Evolutionary conservation across 2,797 vertebrate genomes (phyloP), one percentile per base, ranked within the genome.

Genomic region (Austrolebias charrua): DNA sequence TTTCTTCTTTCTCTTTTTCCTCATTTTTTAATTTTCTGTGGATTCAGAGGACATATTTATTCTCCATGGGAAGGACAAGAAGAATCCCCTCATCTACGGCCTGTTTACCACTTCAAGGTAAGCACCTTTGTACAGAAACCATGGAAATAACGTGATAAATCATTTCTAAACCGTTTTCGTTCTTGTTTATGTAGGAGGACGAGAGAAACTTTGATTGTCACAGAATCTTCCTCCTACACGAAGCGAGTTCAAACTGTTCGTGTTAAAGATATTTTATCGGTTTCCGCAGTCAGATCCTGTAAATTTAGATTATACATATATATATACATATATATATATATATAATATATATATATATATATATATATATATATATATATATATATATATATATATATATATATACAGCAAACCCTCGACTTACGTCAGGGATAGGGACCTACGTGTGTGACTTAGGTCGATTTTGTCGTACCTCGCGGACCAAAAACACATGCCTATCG

Each of bases 91-190:
- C 49, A 92, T 94, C 88, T 94, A 94, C 1, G 92, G 91, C 61
- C 79, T 94, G 74, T 94, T 94, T 66, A 94, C 93, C 63, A 94
- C 93, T 38, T 91, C 91, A 57, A 93, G 93, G 93, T 94, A 72
- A 69, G 75, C 66, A 15, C 29, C 19, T 52, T 20, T 70, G 9
- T 57, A 1, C 18, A n/a, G 13, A 77, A 66, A 54, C 60, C 38
- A 50, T 45, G 29, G 11, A 19, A 55, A 42, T 45, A 29, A 28
- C 49, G 33, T 66, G 14, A 15, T 20, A 28, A 63, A 8, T 71
- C 40, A 44, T 61, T 63, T 55, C 12, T 51, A 42, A 63, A 55
- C 29, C 55, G 16, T 43, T 11, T 19, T 20, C 2, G 45, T 52
- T 6, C 18, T 42, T 50, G 31, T 57, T 46, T 48, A 14, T 29